These are phyloP conservation scores for Paracyclopina nana DNA, from an alignment of 1,140 invertebrate species.

Conservation along the genomic window DNA sequence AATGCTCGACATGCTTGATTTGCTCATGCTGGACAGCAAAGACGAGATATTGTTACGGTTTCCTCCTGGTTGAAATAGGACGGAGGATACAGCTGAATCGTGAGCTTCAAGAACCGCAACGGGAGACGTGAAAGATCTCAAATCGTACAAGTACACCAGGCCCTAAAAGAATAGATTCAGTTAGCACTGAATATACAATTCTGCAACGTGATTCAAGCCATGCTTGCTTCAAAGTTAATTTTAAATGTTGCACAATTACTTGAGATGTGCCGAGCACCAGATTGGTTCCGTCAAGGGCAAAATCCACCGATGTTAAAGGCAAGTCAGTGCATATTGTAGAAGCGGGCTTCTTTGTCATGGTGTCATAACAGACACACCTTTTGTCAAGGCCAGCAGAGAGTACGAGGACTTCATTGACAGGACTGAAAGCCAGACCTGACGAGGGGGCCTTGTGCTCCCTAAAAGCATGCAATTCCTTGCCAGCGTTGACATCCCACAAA, in stretches of 20 bases:
- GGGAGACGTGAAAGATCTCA: neutral
- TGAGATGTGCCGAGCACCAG: constrained; percentile 15
- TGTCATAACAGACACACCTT: constrained; percentile 26
- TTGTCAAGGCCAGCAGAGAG: constrained; percentile 28
- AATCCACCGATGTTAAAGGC: constrained; percentile 14
- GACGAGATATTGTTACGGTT: too few species aligned
- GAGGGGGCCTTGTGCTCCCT: constrained; percentile 24
- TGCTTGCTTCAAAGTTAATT: too few species aligned
- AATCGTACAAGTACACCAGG: neutral
- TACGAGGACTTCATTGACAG: constrained; percentile 26
- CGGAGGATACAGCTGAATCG: too few species aligned
- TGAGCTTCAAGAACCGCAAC: too few species aligned
- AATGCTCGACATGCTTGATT: too few species aligned
- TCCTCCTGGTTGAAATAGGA: too few species aligned
- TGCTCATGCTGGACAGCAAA: too few species aligned
- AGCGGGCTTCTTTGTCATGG: constrained; percentile 24
- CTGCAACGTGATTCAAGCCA: too few species aligned
- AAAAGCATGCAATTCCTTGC: constrained; percentile 24
- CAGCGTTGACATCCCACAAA: constrained; percentile 26
- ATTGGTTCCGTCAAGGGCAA: neutral
- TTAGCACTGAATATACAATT: too few species aligned
- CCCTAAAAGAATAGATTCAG: too few species aligned
- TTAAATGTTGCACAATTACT: too few species aligned
- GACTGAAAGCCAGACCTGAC: constrained; percentile 27
- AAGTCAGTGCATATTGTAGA: constrained; percentile 7